These are phyloP conservation scores for Dyspetes luteomarginatus DNA, from an alignment of 2,888 invertebrate genomes.

Conservation along the genomic window DNA sequence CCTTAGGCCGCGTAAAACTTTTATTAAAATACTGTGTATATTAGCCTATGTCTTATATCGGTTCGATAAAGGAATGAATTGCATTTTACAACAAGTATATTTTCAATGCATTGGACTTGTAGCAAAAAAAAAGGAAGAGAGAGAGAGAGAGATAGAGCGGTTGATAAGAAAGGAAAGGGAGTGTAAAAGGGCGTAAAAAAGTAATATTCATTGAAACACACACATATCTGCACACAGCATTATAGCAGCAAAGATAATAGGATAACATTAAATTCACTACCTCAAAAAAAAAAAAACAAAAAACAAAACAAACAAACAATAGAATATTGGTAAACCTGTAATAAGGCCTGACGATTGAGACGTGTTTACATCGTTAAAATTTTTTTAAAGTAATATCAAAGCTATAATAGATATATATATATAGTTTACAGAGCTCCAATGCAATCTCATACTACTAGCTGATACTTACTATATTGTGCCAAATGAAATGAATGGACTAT, in stretches of 20 bases:
- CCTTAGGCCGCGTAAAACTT: slow-evolving; percentile 64
- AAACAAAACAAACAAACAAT: slow-evolving; percentile 72
- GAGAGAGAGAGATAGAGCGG: not conserved
- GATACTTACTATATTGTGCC: slow-evolving; percentile 57
- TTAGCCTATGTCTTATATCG: slow-evolving; percentile 65
- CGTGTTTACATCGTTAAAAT: slow-evolving; percentile 63
- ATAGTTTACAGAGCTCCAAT: slow-evolving; percentile 57
- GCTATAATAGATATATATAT: slow-evolving; percentile 50
- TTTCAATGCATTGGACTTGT: slow-evolving; percentile 77
- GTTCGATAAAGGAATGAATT: slow-evolving; percentile 63
- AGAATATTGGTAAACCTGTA: slow-evolving; percentile 62
- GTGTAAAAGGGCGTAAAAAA: slow-evolving; percentile 60
- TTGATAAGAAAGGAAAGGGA: not conserved
- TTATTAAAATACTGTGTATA: slow-evolving; percentile 58
- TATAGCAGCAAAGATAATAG: slow-evolving; percentile 80
- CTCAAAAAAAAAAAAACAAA: slow-evolving; percentile 74
- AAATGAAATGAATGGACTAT: slow-evolving; percentile 26
- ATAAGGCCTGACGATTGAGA: slow-evolving; percentile 53
- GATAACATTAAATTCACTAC: slow-evolving; percentile 81
- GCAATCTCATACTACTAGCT: slow-evolving; percentile 57
- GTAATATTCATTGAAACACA: slow-evolving; percentile 69
- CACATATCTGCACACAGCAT: slow-evolving; percentile 74
- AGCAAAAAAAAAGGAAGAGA: slow-evolving; percentile 68
- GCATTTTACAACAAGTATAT: slow-evolving; percentile 59
- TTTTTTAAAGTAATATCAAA: slow-evolving; percentile 21